Conservation (phyloP, 2,888 invertebrate genomes). For the Dendrolimus houi region DNA sequence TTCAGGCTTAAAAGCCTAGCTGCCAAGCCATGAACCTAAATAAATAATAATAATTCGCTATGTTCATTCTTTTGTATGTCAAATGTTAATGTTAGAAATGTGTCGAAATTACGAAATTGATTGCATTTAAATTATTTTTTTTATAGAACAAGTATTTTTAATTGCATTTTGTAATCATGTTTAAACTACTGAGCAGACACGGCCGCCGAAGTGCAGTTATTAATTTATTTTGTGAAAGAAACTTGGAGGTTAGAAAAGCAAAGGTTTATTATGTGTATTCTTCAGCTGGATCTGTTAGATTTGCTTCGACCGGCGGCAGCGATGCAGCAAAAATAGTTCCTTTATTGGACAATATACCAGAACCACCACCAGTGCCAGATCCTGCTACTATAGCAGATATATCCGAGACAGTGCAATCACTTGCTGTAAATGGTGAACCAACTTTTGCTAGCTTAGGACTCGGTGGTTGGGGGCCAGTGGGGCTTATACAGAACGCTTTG, state of each 20-base stretch:
- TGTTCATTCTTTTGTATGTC: not conserved
- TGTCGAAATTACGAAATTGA: constrained; percentile 20
- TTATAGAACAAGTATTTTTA: not conserved
- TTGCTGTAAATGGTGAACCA: constrained; percentile 81
- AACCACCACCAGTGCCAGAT: constrained; percentile 64
- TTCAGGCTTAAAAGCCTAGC: too few species aligned
- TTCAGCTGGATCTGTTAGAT: constrained; percentile 49
- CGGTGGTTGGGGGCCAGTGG: constrained; percentile 89
- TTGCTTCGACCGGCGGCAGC: constrained; percentile 40
- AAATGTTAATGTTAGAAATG: constrained; percentile 31
- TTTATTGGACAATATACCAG: constrained; percentile 54
- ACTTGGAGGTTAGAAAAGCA: constrained; percentile 67
- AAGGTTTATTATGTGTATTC: constrained; percentile 62
- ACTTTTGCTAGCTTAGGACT: constrained; percentile 88
- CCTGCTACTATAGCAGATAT: constrained; percentile 38
- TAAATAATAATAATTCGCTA: too few species aligned
- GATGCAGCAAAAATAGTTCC: constrained; percentile 40
- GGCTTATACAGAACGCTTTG: constrained; percentile 86
- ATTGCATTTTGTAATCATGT: constrained; percentile 32
- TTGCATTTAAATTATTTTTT: constrained; percentile 9
- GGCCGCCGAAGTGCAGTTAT: constrained; percentile 53
- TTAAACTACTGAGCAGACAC: constrained; percentile 57
- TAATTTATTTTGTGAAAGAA: constrained; percentile 53
- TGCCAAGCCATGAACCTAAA: too few species aligned
- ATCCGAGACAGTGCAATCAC: constrained; percentile 51